Conservation (phyloP, 1,140 invertebrate species). For the Drosophila nebulosa region DNA sequence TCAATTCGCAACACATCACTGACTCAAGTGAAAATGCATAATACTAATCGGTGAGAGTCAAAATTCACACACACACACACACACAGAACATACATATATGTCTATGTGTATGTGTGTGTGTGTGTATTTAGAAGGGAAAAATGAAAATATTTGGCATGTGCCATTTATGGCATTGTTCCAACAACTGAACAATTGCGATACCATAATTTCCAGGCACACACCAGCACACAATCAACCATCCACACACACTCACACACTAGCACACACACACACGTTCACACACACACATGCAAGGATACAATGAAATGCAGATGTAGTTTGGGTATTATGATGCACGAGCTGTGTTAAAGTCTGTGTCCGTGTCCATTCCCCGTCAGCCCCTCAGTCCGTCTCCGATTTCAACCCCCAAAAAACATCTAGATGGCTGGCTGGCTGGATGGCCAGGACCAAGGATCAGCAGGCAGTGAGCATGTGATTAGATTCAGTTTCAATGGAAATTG, state of each 20-base stretch:
- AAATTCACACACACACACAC: neutral
- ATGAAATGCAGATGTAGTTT: conserved; percentile 61
- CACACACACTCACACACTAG: conserved; percentile 7
- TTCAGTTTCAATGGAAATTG: conserved; percentile 79
- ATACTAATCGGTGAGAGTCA: neutral
- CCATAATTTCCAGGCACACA: conserved; percentile 63
- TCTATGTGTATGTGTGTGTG: neutral
- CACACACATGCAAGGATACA: conserved; percentile 11
- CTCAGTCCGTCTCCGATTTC: neutral
- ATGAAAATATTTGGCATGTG: conserved; percentile 75
- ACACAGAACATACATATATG: conserved; percentile 9
- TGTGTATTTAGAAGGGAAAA: neutral
- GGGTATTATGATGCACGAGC: conserved; percentile 41
- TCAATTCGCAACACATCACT: neutral
- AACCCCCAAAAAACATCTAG: conserved; percentile 33
- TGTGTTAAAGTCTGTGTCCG: conserved; percentile 9
- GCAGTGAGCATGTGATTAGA: conserved; percentile 73
- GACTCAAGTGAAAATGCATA: neutral
- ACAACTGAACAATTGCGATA: conserved; percentile 60
- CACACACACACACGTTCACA: neutral
- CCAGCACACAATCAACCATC: neutral
- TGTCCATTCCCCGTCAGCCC: conserved; percentile 16
- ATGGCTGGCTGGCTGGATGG: neutral
- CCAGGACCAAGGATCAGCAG: conserved; percentile 54
- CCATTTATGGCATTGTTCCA: conserved; percentile 76